phyloP scores from a whole-genome alignment of 2,888 invertebrate species.

The Mimachlamys varia region DNA sequence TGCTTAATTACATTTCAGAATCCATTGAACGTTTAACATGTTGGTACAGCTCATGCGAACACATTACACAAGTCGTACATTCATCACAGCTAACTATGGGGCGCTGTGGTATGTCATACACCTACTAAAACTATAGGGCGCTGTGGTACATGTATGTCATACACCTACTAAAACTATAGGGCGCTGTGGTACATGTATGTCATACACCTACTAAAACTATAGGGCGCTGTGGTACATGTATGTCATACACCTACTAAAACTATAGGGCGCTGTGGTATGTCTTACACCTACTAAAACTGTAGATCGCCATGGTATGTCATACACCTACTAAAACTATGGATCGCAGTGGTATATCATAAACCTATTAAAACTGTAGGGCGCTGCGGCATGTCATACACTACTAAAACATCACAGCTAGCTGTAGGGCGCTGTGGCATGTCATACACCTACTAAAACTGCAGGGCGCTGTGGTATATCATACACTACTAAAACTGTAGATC shows the following conservation, averaged over 20 bases:
- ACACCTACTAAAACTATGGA: neutral
- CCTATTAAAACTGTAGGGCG: too few relatives aligned
- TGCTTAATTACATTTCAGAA: neutral
- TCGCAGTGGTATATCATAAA: neutral
- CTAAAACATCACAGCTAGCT: neutral
- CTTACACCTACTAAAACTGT: neutral
- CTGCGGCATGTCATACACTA: neutral
- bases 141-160: neutral
- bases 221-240: neutral
- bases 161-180: neutral
- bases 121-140: neutral
- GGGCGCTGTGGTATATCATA: neutral
- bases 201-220: neutral
- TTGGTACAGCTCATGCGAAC: neutral
- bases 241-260: neutral
- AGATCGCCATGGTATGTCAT: neutral
- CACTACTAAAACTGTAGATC: neutral
- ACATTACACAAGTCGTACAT: neutral
- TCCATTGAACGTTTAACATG: conserved; percentile 8
- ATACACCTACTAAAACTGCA: neutral
- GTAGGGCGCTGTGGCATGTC: neutral
- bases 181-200: neutral
- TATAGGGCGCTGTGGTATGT: neutral
- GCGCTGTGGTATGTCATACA: neutral
- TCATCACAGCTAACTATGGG: neutral